Evolutionary conservation across 2,113 vertebrate species (phyloP), one percentile per base, ranked within the genome.

Genomic region (Ardeotis arabs): DNA sequence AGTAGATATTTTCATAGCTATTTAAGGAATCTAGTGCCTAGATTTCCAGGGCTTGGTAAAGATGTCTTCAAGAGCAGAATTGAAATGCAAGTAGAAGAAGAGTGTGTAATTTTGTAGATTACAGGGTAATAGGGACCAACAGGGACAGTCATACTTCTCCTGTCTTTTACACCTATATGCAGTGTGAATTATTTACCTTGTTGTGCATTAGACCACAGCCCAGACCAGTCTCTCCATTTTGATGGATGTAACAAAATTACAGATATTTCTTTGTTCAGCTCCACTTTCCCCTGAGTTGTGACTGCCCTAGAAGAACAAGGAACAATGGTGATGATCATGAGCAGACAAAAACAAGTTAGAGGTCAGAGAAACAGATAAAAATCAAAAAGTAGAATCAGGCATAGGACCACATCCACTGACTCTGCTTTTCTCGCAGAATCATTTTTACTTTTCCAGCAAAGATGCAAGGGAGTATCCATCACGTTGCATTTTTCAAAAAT

Each of bases 401-500:
- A 9, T 7, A n/a, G 22, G 15, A 72, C 7, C 16, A 45, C 19
- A 68, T 52, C 29, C 2, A 0, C 7, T 49, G 66, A 68, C 11
- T 5, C 8, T 6, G 10, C 6, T 72, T 76, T 73, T 79, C 62
- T 64, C 24, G 1, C 5, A 24, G 69, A 84, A 41, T 45, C 7
- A 2, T 35, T 69, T 68, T 53, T 52, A 49, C 14, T 50, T 94
- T 89, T 82, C 24, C 74, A 78, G 15, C 20, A 35, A 56, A 60
- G 23, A 19, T 28, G 27, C 27, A 52, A 75, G 10, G 21, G 19
- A n/a, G 5, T 17, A 23, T 49, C n/a, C 6, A 45, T 68, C 9
- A 44, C 0, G 0, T 35, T 73, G 31, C 21, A 79, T 72, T 74
- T 69, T 22, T 39, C 1, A 77, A 24, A 82, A 56, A 23, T 22